These are phyloP conservation scores for Salminus brasiliensis DNA, from an alignment of 2,113 vertebrate species.

Conservation along the genomic window DNA sequence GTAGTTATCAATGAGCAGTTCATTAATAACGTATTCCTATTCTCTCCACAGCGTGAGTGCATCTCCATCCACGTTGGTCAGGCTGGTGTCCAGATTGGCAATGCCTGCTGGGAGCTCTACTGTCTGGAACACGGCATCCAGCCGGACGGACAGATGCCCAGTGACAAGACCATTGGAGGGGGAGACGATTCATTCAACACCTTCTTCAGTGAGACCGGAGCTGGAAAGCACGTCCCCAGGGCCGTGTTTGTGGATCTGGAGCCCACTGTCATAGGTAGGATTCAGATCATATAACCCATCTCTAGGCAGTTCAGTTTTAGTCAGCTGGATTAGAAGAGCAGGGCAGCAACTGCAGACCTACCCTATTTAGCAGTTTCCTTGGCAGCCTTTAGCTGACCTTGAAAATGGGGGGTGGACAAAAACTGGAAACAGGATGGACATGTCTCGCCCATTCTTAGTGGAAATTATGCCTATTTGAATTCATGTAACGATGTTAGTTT, in stretches of 20 bases:
- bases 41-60: constrained; percentile 68
- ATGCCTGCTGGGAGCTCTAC: constrained; percentile 77
- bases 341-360: too few relatives aligned
- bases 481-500: not conserved
- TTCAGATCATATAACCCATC: too few relatives aligned
- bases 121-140: constrained; percentile 75
- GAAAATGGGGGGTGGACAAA: too few relatives aligned
- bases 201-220: constrained; percentile 77
- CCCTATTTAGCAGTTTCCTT: too few relatives aligned
- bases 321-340: too few relatives aligned
- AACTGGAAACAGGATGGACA: too few relatives aligned
- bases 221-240: constrained; percentile 76
- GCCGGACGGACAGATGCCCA: constrained; percentile 76
- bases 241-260: constrained; percentile 78
- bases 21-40: too few relatives aligned
- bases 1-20: too few relatives aligned
- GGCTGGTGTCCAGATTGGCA: constrained; percentile 77
- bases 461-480: not conserved
- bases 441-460: too few relatives aligned
- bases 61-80: constrained; percentile 77
- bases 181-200: constrained; percentile 76
- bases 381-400: too few relatives aligned
- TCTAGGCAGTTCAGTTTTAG: too few relatives aligned
- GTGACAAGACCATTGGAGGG: constrained; percentile 73
- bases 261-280: constrained; percentile 75